Evolutionary conservation across 2,888 invertebrate species (phyloP).

Genomic region (Campoletis raptor): DNA sequence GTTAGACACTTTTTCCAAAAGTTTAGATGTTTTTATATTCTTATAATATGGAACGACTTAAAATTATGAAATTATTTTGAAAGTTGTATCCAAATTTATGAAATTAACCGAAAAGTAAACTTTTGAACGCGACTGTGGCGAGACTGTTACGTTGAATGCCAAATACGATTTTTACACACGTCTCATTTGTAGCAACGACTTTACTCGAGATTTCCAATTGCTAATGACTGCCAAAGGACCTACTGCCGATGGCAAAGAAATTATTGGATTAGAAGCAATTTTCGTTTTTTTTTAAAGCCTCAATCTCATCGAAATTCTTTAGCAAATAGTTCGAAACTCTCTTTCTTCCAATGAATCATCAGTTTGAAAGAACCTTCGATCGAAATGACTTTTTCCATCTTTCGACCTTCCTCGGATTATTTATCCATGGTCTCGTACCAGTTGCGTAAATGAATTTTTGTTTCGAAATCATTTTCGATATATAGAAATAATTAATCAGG

Average conservation of each 20-base stretch:
- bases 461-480: not conserved
- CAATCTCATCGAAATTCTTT: not conserved
- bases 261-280: not conserved
- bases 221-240: not conserved
- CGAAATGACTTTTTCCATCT: not conserved
- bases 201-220: not conserved
- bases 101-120: no score
- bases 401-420: slow-evolving; percentile 6
- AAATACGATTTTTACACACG: not conserved
- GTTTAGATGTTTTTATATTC: no score
- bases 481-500: not conserved
- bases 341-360: slow-evolving; percentile 6
- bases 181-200: not conserved
- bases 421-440: no score
- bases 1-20: no score
- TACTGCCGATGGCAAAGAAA: not conserved
- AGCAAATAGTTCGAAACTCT: not conserved
- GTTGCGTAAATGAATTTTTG: not conserved
- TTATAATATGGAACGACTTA: no score
- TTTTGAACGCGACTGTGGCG: no score
- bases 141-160: not conserved
- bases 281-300: slow-evolving; percentile 5
- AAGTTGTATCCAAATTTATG: no score
- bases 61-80: no score
- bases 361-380: not conserved